phyloP scores from a whole-genome alignment of 2,113 vertebrate species.

The Myrmecobius fasciatus region DNA sequence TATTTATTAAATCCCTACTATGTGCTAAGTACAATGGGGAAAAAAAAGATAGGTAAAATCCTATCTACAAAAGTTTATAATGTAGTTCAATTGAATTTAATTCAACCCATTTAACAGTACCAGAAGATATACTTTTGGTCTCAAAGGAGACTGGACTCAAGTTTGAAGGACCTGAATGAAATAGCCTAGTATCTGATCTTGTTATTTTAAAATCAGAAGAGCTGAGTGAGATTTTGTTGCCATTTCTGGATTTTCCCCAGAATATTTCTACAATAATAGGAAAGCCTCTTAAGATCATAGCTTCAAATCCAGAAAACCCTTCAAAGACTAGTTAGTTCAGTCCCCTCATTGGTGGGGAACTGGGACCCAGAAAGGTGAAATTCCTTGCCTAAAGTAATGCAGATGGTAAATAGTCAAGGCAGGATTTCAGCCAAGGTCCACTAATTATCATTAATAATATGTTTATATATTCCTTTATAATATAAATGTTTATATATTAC shows the following conservation, averaged over 20 bases:
- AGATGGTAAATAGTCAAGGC: not conserved
- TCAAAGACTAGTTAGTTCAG: not conserved
- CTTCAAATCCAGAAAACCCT: not conserved
- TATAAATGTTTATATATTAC: too few species aligned
- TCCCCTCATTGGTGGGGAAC: not conserved
- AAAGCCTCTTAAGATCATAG: not conserved
- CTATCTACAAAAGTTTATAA: not conserved
- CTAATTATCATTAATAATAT: not conserved
- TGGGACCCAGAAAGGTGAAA: not conserved
- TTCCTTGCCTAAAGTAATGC: not conserved
- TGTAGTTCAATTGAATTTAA: not conserved
- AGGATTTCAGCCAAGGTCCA: not conserved
- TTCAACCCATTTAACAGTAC: not conserved
- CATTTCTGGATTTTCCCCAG: not conserved
- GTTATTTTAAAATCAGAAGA: not conserved
- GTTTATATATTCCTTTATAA: not conserved
- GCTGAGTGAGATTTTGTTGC: not conserved
- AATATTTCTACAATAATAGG: not conserved
- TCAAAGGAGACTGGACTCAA: not conserved
- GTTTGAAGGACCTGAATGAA: not conserved
- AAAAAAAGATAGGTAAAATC: not conserved
- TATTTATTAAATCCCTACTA: not conserved
- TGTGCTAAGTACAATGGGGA: not conserved
- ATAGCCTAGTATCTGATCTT: not conserved
- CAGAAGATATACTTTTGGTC: not conserved